Base-by-base conservation (phyloP, 2,113 vertebrate species). In the Gallinago media region DNA sequence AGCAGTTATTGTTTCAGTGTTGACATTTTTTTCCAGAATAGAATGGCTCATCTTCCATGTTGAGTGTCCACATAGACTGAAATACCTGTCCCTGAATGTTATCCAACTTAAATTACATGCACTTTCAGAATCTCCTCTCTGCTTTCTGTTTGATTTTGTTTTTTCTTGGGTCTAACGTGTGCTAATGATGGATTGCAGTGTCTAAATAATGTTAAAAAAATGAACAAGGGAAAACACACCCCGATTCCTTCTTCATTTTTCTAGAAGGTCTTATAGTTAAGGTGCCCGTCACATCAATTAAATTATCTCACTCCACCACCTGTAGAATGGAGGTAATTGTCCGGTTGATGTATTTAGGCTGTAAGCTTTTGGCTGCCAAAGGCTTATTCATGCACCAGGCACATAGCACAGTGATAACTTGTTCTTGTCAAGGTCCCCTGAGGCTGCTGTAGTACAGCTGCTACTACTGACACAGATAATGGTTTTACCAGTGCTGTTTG, bases 351-450 rank as follows among this genome's bases (percentile, higher is more conserved):
- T 67, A 27, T 63, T 59, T 88, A 44, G 59, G 26, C 72, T 44
- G 47, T 67, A 83, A 79, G 52, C 22, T 63, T 55, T 63, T 49
- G 56, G 27, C 54, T 94, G 52, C 25, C 3, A 4, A 44, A 22
- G 55, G 7, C n/a, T 47, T 68, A 1, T 88, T 85, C 32, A 8
- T 49, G 49, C 31, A 29, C 36, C 0, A 0, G 66, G 52, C 26
- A 34, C 0, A 0, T 17, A 42, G 20, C 32, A 42, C 31, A 59
- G 46, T 50, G 62, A 47, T 36, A 32, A 38, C 40, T 54, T 74
- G 46, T 50, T 67, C 50, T 73, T 80, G 47, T 84, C 52, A 44
- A n/a, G 47, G 42, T 90, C 67, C 55, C 68, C 67, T 12, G 55
- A 62, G 87, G 42, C 84, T 93, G 31, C 46, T 85, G 1, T 56